A percentile compares a stretch with the other conserved stretches of the same genome.
phyloP scores from a whole-genome alignment of 1,140 invertebrate genomes.

The Vanessa atalanta region DNA sequence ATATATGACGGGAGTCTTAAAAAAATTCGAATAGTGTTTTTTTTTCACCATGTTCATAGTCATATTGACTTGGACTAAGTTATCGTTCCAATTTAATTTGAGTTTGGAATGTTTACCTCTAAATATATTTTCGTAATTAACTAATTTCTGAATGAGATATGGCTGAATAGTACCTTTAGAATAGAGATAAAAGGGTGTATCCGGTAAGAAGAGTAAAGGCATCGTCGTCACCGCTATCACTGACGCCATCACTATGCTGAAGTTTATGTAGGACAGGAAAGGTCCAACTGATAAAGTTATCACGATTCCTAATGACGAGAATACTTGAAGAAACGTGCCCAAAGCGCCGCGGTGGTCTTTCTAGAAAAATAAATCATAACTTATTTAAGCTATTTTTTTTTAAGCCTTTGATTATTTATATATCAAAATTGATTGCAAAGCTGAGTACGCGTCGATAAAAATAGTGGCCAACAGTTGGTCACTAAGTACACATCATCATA shows the following conservation, averaged over 20 bases:
- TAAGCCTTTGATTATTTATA: neutral
- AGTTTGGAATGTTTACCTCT: too few relatives aligned
- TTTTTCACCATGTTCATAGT: too few relatives aligned
- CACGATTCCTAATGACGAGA: constrained; percentile 32
- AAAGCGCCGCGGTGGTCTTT: constrained; percentile 39
- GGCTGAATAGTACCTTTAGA: constrained; percentile 35
- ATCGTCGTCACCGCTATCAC: constrained; percentile 17
- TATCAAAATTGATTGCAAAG: too few relatives aligned
- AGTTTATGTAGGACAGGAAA: constrained; percentile 34
- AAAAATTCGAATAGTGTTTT: too few relatives aligned
- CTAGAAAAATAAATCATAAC: constrained; percentile 20
- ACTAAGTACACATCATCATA: too few relatives aligned
- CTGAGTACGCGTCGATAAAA: too few relatives aligned
- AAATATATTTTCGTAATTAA: too few relatives aligned
- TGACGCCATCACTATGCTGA: constrained; percentile 28
- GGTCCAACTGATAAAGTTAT: constrained; percentile 38
- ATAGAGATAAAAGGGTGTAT: constrained; percentile 43
- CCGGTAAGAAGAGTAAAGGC: constrained; percentile 40
- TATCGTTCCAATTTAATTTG: too few relatives aligned
- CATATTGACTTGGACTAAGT: too few relatives aligned
- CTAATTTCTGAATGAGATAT: too few relatives aligned
- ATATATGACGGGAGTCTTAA: too few relatives aligned
- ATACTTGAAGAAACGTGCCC: constrained; percentile 36
- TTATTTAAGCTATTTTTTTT: neutral
- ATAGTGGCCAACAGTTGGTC: too few relatives aligned